Percentiles rank a stretch among this genome's conserved stretches.
phyloP scores from a whole-genome alignment of 2,113 vertebrate species.

The Calidris pugnax region DNA sequence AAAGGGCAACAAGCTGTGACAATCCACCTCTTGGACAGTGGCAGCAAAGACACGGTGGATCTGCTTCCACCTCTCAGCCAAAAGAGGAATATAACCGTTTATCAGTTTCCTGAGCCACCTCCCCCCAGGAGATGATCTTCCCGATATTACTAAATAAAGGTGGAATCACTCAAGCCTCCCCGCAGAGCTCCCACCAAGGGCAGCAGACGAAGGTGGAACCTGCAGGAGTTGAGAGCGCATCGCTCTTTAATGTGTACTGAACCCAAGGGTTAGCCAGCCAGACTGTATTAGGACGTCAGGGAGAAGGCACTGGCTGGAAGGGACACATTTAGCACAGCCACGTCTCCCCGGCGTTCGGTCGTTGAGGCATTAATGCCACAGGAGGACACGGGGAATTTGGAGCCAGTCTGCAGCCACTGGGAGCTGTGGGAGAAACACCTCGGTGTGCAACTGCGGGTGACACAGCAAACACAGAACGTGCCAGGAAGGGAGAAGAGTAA shows the following conservation, averaged over 20 bases:
- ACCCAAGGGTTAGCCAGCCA: conserved; percentile 20
- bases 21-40: rapidly evolving
- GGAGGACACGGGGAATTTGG: neutral
- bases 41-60: rapidly evolving
- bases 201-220: conserved; percentile 5
- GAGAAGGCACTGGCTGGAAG: conserved; percentile 26
- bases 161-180: neutral
- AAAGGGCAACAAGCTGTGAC: neutral
- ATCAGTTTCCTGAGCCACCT: neutral
- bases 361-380: conserved; percentile 21
- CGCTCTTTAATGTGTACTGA: neutral
- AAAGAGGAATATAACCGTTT: neutral
- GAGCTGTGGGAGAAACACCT: neutral
- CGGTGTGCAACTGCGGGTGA: rapidly evolving
- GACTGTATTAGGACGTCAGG: neutral
- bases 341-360: neutral
- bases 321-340: conserved; percentile 53
- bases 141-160: neutral
- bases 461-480: neutral
- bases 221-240: neutral
- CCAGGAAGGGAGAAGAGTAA: neutral
- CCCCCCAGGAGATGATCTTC: neutral
- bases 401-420: neutral
- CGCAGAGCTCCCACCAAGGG: neutral
- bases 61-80: neutral